Base-by-base conservation (phyloP, 2,888 invertebrate genomes). In the Pegoplata infirma region DNA sequence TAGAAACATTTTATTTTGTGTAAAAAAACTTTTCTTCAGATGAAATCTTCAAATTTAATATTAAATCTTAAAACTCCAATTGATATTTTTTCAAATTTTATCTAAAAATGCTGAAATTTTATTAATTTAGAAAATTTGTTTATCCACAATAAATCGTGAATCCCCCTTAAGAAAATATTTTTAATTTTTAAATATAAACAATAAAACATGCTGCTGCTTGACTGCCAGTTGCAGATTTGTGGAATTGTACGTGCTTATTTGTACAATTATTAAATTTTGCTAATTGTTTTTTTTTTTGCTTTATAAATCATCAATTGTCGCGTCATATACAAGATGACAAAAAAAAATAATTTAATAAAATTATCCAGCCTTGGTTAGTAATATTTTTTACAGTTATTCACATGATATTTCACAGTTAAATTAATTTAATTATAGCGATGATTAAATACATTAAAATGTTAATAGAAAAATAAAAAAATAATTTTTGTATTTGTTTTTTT, bases 331-430 rank as follows among this genome's bases (percentile, higher is more conserved):
- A 21, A 36, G n/a, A n/a, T 56, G 36, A 64, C 56, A 64, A 56
- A 58, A 28, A 10, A 1, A 10, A 36, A 40, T 14, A 47, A 46
- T n/a, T n/a, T 5, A 40, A 53, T 19, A 51, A 66, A 51, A 44
- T 2, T 40, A 12, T 21, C 23, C 36, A 51, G 40, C 23, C 40
- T 63, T 63, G 17, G 49, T 72, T 72, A 21, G 7, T 28, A 19
- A 14, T 1, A 53, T 44, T 66, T 40, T 14, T 72, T 64, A 23
- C 47, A n/a, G 14, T 49, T 53, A 36, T 61, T 32, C 36, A 61
- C 53, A 23, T 76, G 76, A 71, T 49, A 67, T 72, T 72, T 67
- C 68, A 68, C 56, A 74, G 63, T 77, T 67, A 61, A 67, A 72
- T 47, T 59, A 46, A 61, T 77, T 56, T 67, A 73, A 77, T 69